Evolutionary conservation across 2,113 vertebrate genomes (phyloP).

Genomic region (Callionymus lyra): DNA sequence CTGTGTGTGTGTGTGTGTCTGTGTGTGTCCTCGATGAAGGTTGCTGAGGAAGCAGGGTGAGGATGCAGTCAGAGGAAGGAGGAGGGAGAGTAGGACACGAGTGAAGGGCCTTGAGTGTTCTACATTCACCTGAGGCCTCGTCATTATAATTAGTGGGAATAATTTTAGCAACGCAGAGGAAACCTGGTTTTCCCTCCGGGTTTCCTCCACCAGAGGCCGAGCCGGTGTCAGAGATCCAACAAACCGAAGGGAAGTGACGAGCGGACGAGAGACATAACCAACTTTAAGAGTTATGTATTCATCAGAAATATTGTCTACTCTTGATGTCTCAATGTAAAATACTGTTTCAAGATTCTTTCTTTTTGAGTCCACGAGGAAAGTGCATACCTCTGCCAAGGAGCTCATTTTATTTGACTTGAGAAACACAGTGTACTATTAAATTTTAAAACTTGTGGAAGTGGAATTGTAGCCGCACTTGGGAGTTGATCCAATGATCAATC

Average conservation of each 20-base stretch:
- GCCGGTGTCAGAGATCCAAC: constrained; percentile 23
- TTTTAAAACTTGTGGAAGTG: no score
- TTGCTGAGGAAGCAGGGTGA: constrained; percentile 61
- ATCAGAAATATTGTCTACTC: no score
- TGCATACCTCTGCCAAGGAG: no score
- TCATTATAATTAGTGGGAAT: constrained; percentile 50
- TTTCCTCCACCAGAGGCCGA: constrained; percentile 39
- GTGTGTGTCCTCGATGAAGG: constrained; percentile 47
- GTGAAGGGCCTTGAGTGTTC: constrained; percentile 53
- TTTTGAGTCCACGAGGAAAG: no score
- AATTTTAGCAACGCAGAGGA: constrained; percentile 52
- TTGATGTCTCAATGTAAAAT: no score
- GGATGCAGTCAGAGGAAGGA: constrained; percentile 48
- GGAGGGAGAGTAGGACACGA: constrained; percentile 28
- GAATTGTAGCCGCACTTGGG: no score
- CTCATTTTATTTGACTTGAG: no score
- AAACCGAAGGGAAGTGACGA: constrained; percentile 15
- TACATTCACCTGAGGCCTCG: constrained; percentile 48
- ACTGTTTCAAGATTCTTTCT: no score
- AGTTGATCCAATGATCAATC: no score
- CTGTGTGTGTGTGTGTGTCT: constrained; percentile 19
- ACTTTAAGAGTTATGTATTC: no score
- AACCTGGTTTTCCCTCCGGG: constrained; percentile 28
- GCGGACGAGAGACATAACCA: no score
- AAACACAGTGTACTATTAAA: no score